Evolutionary conservation across 2,888 invertebrate genomes (phyloP), one percentile per base, ranked within the genome.

Genomic region (Malacosoma neustria): DNA sequence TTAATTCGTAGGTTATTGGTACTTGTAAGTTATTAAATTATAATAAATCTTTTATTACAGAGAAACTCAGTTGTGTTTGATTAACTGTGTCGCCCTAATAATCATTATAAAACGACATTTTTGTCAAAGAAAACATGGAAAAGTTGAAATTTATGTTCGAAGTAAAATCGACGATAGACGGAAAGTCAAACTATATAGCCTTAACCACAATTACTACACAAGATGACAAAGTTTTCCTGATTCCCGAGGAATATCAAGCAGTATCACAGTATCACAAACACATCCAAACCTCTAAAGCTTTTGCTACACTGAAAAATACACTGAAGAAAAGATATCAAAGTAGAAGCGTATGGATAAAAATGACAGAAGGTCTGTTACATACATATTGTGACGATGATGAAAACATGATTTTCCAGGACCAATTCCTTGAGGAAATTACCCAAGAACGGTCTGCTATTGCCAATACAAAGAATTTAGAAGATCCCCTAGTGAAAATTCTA

Each of bases 181-280:
- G 15, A 15, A 15, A 15, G 15, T 15, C 15, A 7, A 15, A 15
- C 15, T 15, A 15, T 7, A 15, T 15, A 1, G 15, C 15, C 38
- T 48, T 54, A 47, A 48, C 48, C 35, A 49, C 48, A 36, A 47
- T 53, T 33, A 36, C 13, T 1, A 49, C 47, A 37, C 34, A 34
- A 9, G 35, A 45, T 30, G 42, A 36, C 11, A 22, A 38, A 4
- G 32, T 31, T 36, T 56, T 39, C 42, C 34, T 5, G 0, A 40
- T 54, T 29, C 48, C 51, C 6, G 35, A 4, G 0, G 49, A 49
- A 9, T 45, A 38, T 11, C 40, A 55, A 45, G 38, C 48, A 14
- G 43, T 33, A 32, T 38, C 15, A 12, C 9, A 32, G 5, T n/a
- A n/a, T n/a, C 42, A 41, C 15, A 1, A 29, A 14, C 9, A 2